phyloP scores from a whole-genome alignment of 2,113 vertebrate species.

The Podarcis muralis region DNA sequence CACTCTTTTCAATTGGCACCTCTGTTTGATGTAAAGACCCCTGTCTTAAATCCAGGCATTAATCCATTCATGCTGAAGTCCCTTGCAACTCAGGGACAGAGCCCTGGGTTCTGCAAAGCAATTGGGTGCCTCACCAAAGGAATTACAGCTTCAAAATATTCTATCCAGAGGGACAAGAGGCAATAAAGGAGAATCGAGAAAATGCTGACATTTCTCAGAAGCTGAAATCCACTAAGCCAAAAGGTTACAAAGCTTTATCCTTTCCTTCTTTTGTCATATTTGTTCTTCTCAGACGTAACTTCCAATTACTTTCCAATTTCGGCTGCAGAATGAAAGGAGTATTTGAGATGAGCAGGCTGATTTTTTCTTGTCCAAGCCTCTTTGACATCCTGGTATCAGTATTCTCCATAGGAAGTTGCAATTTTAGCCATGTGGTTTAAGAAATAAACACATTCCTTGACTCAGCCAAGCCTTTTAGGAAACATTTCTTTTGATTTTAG shows the following conservation, averaged over 20 bases:
- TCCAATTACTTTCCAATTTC: constrained; percentile 42
- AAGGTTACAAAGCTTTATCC: constrained; percentile 34
- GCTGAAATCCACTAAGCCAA: constrained; percentile 23
- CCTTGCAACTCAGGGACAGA: background rate
- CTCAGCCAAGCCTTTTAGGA: background rate
- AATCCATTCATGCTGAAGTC: background rate
- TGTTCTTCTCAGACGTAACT: constrained; percentile 31
- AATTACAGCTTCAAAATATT: constrained; percentile 11
- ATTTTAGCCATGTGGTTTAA: background rate
- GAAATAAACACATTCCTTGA: background rate
- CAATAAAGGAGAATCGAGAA: constrained; percentile 17
- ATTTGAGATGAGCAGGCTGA: constrained; percentile 9
- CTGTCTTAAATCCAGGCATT: background rate
- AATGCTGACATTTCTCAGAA: constrained; percentile 20
- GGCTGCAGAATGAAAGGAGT: constrained; percentile 21
- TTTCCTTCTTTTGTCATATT: constrained; percentile 31
- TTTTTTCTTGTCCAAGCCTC: background rate
- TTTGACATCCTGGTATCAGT: background rate
- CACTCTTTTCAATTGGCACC: background rate
- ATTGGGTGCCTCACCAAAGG: background rate
- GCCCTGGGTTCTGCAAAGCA: background rate
- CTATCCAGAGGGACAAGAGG: constrained; percentile 1
- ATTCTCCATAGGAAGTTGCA: constrained; percentile 18
- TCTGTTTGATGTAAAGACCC: background rate
- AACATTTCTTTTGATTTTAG: constrained; percentile 22